These are phyloP conservation scores for Lysandra coridon DNA, from an alignment of 2,888 invertebrate species.

Conservation along the genomic window DNA sequence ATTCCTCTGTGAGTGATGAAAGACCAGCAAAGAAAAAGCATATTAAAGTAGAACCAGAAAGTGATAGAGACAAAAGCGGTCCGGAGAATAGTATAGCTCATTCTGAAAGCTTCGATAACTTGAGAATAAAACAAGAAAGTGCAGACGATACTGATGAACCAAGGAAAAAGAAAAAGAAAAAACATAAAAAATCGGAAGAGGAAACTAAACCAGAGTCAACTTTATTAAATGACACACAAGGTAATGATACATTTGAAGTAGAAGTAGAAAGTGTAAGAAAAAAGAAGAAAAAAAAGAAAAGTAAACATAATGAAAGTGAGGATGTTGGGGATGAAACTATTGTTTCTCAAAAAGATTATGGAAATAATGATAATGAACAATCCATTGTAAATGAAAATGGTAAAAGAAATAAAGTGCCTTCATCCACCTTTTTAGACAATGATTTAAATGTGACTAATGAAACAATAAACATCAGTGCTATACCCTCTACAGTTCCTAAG, in stretches of 20 bases:
- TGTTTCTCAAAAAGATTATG: not conserved
- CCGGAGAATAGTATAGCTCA: slow-evolving; percentile 35
- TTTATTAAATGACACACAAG: slow-evolving; percentile 37
- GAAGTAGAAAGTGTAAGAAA: slow-evolving; percentile 19
- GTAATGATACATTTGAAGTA: slow-evolving; percentile 42
- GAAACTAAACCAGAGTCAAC: slow-evolving; percentile 27
- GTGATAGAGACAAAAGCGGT: slow-evolving; percentile 45
- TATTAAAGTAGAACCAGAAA: slow-evolving; percentile 53
- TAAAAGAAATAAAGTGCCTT: not conserved
- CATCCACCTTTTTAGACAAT: slow-evolving; percentile 24
- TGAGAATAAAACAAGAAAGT: slow-evolving; percentile 57
- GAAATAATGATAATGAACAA: slow-evolving; percentile 24
- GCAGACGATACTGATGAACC: slow-evolving; percentile 44
- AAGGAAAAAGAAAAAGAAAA: slow-evolving; percentile 40
- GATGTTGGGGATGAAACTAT: slow-evolving; percentile 18
- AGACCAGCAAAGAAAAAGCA: slow-evolving; percentile 42
- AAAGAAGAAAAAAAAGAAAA: slow-evolving; percentile 30
- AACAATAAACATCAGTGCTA: slow-evolving; percentile 23
- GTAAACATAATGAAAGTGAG: slow-evolving; percentile 29
- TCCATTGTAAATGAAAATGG: slow-evolving; percentile 15
- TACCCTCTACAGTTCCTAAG: slow-evolving; percentile 28
- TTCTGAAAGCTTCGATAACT: slow-evolving; percentile 51
- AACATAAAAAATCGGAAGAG: slow-evolving; percentile 29
- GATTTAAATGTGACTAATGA: slow-evolving; percentile 13
- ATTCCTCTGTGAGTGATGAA: slow-evolving; percentile 30